A percentile compares a stretch with the other conserved stretches of the same genome.
These are phyloP conservation scores for Notolepis coatsorum DNA, from an alignment of 2,797 vertebrate genomes.

Conservation along the genomic window DNA sequence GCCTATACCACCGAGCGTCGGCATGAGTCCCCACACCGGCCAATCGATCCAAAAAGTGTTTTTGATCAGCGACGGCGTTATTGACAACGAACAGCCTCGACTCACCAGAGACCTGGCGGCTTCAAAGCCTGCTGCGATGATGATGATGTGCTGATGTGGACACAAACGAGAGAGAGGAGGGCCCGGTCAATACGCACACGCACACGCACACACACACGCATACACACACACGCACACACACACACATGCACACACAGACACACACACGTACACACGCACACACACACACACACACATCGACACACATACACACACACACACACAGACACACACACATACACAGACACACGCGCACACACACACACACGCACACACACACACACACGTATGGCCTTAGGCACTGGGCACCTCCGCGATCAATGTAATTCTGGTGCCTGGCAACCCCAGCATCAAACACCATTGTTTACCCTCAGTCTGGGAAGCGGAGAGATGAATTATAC, in stretches of 20 bases:
- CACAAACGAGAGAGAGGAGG: conserved; percentile 42
- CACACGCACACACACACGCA: neutral
- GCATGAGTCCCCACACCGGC: conserved; percentile 28
- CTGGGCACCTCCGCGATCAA: conserved; percentile 19
- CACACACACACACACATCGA: neutral
- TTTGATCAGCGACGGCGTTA: conserved; percentile 62
- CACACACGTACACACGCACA: neutral
- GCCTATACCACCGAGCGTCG: too few relatives aligned
- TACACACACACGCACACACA: conserved; percentile 10
- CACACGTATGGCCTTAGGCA: conserved; percentile 29
- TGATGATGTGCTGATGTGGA: conserved; percentile 40
- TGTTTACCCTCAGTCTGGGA: conserved; percentile 52
- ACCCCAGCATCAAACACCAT: conserved; percentile 50
- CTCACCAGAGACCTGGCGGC: conserved; percentile 11
- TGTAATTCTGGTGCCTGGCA: conserved; percentile 60
- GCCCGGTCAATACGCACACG: conserved; percentile 43
- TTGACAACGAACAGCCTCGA: conserved; percentile 49
- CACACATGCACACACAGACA: conserved; percentile 1
- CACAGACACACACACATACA: conserved; percentile 5
- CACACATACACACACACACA: conserved; percentile 8
- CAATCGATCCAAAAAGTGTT: conserved; percentile 65
- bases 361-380: neutral
- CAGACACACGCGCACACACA: conserved; percentile 6
- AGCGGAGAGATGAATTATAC: too few relatives aligned
- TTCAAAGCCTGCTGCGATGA: conserved; percentile 35